Evolutionary conservation across 2,113 vertebrate genomes (phyloP).

Genomic region (Bolborhynchus lineola): DNA sequence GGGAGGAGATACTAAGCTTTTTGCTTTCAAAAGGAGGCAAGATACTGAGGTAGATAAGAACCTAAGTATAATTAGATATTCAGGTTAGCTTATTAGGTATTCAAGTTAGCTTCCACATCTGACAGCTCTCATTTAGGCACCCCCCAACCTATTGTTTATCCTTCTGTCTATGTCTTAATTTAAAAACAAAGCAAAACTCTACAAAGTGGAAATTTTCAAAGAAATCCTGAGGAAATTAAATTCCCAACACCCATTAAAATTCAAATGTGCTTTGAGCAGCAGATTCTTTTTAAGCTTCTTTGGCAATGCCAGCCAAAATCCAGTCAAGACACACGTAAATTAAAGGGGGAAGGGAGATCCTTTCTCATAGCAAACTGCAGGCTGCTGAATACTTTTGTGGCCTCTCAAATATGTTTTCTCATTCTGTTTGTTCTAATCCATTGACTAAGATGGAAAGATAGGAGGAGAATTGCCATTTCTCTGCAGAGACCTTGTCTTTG

Average conservation of each 20-base stretch:
- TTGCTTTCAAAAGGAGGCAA: not conserved
- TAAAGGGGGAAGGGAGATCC: not conserved
- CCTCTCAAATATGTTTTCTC: not conserved
- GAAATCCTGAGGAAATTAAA: slow-evolving; percentile 8
- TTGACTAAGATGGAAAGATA: not conserved
- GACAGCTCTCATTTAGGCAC: not conserved
- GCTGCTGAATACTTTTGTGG: not conserved
- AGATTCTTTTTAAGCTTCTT: not conserved
- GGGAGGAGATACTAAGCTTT: not conserved
- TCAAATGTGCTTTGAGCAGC: not conserved
- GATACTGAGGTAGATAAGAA: not conserved
- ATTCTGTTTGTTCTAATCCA: not conserved
- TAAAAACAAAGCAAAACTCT: not conserved
- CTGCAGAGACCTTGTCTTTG: not conserved
- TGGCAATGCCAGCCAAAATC: not conserved
- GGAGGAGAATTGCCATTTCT: not conserved
- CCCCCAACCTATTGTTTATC: not conserved
- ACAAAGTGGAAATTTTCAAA: not conserved
- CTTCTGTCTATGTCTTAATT: not conserved
- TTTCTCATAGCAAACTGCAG: not conserved
- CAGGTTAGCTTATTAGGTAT: not conserved
- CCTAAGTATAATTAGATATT: not conserved
- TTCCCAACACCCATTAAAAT: not conserved
- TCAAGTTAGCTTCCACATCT: not conserved
- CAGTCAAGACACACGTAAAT: not conserved